These are phyloP conservation scores for Caligus rogercresseyi DNA, from an alignment of 1,140 invertebrate species.

Conservation along the genomic window DNA sequence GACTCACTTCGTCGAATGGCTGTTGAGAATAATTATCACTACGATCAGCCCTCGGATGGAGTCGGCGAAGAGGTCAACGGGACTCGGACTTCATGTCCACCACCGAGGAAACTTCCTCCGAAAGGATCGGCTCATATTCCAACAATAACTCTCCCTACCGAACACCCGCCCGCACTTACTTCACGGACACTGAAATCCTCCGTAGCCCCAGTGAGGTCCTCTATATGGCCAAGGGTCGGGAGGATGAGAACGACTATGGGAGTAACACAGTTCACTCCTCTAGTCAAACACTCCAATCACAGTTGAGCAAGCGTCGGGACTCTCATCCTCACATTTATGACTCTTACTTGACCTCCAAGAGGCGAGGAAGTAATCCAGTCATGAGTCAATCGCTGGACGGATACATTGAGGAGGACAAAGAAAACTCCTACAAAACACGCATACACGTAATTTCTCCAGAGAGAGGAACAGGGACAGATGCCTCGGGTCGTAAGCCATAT, in stretches of 20 bases:
- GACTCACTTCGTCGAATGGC: not conserved
- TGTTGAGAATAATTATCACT: not conserved
- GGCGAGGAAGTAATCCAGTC: not conserved
- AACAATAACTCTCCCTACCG: not conserved
- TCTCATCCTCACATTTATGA: not conserved
- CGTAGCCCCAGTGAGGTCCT: constrained; percentile 1
- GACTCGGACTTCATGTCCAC: not conserved
- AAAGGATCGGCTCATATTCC: not conserved
- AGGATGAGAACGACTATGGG: not conserved
- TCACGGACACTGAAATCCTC: constrained; percentile 14
- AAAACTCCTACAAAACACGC: constrained; percentile 3
- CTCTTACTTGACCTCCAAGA: not conserved
- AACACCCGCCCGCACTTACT: not conserved
- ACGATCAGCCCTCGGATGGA: not conserved
- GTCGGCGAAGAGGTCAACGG: not conserved
- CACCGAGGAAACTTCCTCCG: not conserved
- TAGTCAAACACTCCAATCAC: constrained; percentile 14
- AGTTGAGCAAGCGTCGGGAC: not conserved
- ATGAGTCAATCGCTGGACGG: not conserved
- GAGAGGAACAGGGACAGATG: not conserved
- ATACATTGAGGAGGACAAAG: constrained; percentile 4
- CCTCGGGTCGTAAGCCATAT: constrained; percentile 9
- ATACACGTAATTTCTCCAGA: constrained; percentile 7
- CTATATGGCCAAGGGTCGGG: constrained; percentile 1
- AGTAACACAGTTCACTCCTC: constrained; percentile 3